phyloP scores from a whole-genome alignment of 2,888 invertebrate species.

The Coenonympha glycerion region DNA sequence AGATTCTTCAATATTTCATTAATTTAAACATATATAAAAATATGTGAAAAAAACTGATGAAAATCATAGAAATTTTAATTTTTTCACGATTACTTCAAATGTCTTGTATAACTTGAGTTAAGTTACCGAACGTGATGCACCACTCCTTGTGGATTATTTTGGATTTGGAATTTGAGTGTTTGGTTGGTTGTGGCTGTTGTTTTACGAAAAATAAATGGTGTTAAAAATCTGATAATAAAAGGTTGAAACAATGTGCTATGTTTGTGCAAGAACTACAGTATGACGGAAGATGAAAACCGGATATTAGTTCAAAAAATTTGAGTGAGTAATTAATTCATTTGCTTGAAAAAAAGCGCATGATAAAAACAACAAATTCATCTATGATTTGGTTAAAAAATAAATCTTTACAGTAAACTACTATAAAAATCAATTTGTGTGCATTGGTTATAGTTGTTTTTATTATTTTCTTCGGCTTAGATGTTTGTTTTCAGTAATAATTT shows the following conservation, averaged over 20 bases:
- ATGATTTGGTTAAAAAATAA: neutral
- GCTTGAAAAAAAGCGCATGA: neutral
- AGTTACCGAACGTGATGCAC: conserved; percentile 36
- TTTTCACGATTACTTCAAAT: too few species aligned
- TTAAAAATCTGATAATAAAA: conserved; percentile 16
- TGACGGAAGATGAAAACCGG: conserved; percentile 10
- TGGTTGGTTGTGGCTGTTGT: conserved; percentile 16
- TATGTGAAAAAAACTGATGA: too few species aligned
- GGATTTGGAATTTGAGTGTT: conserved; percentile 24
- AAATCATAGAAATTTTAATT: too few species aligned
- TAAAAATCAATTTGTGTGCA: neutral
- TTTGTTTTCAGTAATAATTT: neutral
- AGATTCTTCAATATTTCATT: too few species aligned
- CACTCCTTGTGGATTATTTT: conserved; percentile 41
- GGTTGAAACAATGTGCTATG: conserved; percentile 14
- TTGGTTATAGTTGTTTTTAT: neutral
- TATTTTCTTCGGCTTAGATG: neutral
- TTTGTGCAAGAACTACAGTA: conserved; percentile 10
- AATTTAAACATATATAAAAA: too few species aligned
- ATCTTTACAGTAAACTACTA: neutral
- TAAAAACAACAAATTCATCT: conserved; percentile 1
- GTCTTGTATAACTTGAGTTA: too few species aligned
- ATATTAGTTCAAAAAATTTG: neutral
- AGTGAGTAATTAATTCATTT: conserved; percentile 12
- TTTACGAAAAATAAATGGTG: conserved; percentile 15